Percentiles rank a stretch among this genome's conserved stretches.
Conservation (phyloP, 2,888 invertebrate genomes). For the Gibbula magus region DNA sequence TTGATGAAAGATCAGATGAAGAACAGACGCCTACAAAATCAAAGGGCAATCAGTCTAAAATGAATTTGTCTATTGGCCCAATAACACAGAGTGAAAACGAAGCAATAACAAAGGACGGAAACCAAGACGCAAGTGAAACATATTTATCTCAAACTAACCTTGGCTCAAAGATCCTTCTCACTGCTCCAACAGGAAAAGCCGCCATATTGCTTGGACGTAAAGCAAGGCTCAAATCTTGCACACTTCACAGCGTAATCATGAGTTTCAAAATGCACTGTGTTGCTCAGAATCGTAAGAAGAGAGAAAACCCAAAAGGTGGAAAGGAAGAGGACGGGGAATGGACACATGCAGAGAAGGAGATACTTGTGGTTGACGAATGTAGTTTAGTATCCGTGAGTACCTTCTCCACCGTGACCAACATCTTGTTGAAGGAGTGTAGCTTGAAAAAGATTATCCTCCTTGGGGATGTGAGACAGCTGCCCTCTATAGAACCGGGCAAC, state of each 20-base stretch:
- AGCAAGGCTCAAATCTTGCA: constrained; percentile 57
- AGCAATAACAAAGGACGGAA: constrained; percentile 16
- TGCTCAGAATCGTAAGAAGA: not conserved
- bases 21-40: too few relatives aligned
- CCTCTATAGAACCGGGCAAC: constrained; percentile 70
- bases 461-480: constrained; percentile 69
- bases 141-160: constrained; percentile 27
- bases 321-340: constrained; percentile 6
- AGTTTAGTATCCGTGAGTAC: constrained; percentile 66
- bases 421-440: constrained; percentile 53
- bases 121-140: constrained; percentile 19
- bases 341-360: constrained; percentile 35
- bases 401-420: constrained; percentile 58
- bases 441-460: constrained; percentile 63
- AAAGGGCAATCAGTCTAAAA: too few relatives aligned
- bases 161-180: constrained; percentile 51
- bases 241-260: constrained; percentile 63
- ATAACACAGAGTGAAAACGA: not conserved
- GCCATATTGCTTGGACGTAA: constrained; percentile 67
- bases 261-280: constrained; percentile 12
- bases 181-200: constrained; percentile 70
- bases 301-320: constrained; percentile 23
- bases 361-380: constrained; percentile 69
- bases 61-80: too few relatives aligned
- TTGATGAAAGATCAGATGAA: too few relatives aligned